A percentile compares a stretch with the other conserved stretches of the same genome.
These are phyloP conservation scores for Neocrepidodera transversa DNA, from an alignment of 2,888 invertebrate species.

Conservation along the genomic window DNA sequence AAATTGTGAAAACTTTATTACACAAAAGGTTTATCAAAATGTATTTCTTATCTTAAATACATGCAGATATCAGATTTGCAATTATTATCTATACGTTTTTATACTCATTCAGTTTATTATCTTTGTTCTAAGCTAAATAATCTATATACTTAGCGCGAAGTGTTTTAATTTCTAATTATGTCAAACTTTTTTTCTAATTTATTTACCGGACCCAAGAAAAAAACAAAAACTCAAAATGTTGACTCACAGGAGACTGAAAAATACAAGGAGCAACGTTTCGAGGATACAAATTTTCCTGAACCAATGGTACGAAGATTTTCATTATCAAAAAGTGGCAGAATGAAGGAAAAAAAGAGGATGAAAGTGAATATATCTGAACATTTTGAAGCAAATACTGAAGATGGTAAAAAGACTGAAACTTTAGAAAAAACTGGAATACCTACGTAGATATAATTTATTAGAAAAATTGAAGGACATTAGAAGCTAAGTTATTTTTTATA, in stretches of 20 bases:
- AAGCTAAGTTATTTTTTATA: too few species aligned
- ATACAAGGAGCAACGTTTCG: conserved; percentile 7
- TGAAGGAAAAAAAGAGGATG: conserved; percentile 47
- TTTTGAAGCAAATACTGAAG: conserved; percentile 12
- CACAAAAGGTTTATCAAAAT: conserved; percentile 13
- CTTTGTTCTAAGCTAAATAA: too few species aligned
- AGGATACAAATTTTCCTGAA: conserved; percentile 11
- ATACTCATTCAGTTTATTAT: conserved; percentile 2
- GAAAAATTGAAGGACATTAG: background rate
- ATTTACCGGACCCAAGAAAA: conserved; percentile 30
- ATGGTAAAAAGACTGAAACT: conserved; percentile 19
- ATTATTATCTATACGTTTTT: conserved; percentile 1
- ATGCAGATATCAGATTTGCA: conserved; percentile 28
- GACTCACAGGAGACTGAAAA: conserved; percentile 15
- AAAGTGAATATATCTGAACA: conserved; percentile 37
- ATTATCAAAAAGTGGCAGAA: conserved; percentile 49
- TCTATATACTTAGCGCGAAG: too few species aligned
- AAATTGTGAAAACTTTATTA: too few species aligned
- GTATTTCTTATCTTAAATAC: conserved; percentile 20
- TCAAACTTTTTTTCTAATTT: conserved; percentile 42
- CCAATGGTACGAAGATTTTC: conserved; percentile 43
- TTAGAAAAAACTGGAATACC: conserved; percentile 2
- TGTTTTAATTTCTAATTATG: too few species aligned
- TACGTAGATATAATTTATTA: background rate
- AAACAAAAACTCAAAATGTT: conserved; percentile 20